Evolutionary conservation across 2,113 vertebrate genomes (phyloP), one percentile per base, ranked within the genome.

Genomic region (Mesembrinibis cayennensis): DNA sequence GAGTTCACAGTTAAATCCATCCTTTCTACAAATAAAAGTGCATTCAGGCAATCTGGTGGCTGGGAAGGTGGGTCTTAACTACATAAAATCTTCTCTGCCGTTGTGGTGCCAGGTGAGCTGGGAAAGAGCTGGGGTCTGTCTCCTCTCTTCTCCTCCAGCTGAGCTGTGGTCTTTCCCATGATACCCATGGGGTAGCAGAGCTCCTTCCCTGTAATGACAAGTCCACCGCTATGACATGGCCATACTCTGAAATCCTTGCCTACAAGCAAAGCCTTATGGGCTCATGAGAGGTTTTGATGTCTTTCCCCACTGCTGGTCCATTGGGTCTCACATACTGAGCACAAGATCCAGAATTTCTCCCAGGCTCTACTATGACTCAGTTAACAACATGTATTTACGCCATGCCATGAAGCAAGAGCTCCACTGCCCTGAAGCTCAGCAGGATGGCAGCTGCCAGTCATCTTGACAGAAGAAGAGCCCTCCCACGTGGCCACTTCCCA

Each of bases 361-460:
- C 53, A 71, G 55, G 10, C 61, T 11, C 16, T 82, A 38, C 50
- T 18, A 3, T 50, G 49, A 55, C 44, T 82, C n/a, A 10, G n/a
- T 56, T 88, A 78, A 69, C n/a, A 21, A 3, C 0, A 0, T 3
- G 9, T 12, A 52, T 78, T 84, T 88, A 53, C 0, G 0, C 21
- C 0, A 0, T 16, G 40, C n/a, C 0, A 0, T 1, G 3, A 76
- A 52, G 49, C 34, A 62, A 82, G 29, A 0, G 3, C 40, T 42
- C 34, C 0, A 0, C 38, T 0, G 0, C 45, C 22, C 59, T 23
- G n/a, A 63, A 32, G 38, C 27, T n/a, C 53, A 32, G 70, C 0
- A 0, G n/a, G 38, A 50, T 36, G 42, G 59, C 40, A 93, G 20
- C 62, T 72, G 18, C 32, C 72, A 36, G 21, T 55, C 49, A 42